phyloP scores from a whole-genome alignment of 2,113 vertebrate species.

The Stercorarius parasiticus region DNA sequence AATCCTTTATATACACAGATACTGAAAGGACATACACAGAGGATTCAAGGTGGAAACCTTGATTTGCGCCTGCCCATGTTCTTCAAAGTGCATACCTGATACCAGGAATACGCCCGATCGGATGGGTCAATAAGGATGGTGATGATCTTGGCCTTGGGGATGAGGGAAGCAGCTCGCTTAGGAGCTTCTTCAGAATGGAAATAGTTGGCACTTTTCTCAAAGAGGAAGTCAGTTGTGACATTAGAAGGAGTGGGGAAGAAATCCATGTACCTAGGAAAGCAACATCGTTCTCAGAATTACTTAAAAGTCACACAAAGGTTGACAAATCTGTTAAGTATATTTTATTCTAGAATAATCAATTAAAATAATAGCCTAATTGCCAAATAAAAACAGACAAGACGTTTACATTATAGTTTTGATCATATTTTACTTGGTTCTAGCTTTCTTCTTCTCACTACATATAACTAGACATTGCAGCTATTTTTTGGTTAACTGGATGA shows the following conservation, averaged over 20 bases:
- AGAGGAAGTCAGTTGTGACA: conserved; percentile 91
- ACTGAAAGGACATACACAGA: not conserved
- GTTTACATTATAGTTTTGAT: not conserved
- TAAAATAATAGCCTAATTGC: not conserved
- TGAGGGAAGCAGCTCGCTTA: conserved; percentile 84
- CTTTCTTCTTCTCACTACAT: not conserved
- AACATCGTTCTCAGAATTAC: conserved; percentile 50
- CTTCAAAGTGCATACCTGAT: conserved; percentile 81
- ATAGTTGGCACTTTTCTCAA: conserved; percentile 98
- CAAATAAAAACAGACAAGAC: not conserved
- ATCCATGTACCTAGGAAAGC: conserved; percentile 93
- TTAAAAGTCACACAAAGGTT: not conserved
- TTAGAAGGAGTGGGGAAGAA: conserved; percentile 95
- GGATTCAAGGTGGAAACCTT: not conserved
- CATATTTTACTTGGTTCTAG: not conserved
- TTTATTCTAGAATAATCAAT: not conserved
- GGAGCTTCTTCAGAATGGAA: conserved; percentile 96
- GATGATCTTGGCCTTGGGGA: conserved; percentile 95
- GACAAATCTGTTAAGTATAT: not conserved
- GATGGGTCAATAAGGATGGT: conserved; percentile 95
- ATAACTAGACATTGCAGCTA: not conserved
- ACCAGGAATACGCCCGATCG: conserved; percentile 95
- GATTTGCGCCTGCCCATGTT: not conserved
- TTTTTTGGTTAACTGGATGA: not conserved
- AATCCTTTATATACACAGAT: not conserved